These are phyloP conservation scores for Psilopogon haemacephalus DNA, from an alignment of 2,113 vertebrate species.

Conservation along the genomic window DNA sequence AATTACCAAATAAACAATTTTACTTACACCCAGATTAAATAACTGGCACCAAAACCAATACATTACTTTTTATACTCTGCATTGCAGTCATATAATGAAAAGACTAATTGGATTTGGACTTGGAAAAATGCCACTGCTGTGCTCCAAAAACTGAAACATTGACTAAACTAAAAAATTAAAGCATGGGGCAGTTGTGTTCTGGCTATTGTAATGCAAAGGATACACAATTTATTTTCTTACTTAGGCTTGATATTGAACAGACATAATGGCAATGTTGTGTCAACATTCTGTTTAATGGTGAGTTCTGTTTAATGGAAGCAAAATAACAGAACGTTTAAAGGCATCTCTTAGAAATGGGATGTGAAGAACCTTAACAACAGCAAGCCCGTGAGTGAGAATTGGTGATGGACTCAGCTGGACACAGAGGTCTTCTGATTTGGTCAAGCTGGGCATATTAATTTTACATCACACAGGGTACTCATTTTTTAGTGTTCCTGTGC, in stretches of 20 bases:
- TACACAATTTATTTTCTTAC: neutral
- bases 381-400: rapidly evolving
- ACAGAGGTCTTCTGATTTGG: neutral
- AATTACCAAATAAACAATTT: conserved; percentile 30
- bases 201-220: neutral
- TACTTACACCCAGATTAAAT: neutral
- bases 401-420: neutral
- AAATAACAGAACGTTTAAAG: neutral
- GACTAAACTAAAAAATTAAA: conserved; percentile 15
- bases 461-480: neutral
- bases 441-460: neutral
- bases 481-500: neutral
- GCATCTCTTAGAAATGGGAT: neutral
- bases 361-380: neutral
- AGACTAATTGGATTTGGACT: conserved; percentile 39
- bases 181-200: neutral
- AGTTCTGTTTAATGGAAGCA: neutral
- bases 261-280: neutral
- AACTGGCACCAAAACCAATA: neutral
- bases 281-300: neutral
- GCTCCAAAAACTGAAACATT: conserved; percentile 18
- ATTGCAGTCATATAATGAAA: neutral
- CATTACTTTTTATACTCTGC: neutral
- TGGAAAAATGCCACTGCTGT: conserved; percentile 10
- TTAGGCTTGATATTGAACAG: neutral